A percentile compares a stretch with the other conserved stretches of the same genome.
Evolutionary conservation across 1,140 invertebrate species (phyloP).

Genomic region (Semibalanus balanoides): DNA sequence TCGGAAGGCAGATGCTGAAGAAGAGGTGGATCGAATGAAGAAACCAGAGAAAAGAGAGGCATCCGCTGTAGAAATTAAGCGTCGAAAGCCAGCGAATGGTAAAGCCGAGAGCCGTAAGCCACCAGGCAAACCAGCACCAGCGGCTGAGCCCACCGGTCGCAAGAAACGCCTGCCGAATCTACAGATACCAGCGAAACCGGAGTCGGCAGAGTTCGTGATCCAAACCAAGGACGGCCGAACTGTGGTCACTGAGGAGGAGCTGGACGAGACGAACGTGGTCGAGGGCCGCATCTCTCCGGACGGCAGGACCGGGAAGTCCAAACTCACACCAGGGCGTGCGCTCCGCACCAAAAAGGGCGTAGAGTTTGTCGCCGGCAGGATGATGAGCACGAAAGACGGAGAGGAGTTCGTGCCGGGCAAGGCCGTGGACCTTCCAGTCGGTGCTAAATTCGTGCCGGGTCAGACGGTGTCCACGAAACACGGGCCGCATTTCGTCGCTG

Average conservation of each 20-base stretch:
- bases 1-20: background rate
- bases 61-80: too few species aligned
- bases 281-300: background rate
- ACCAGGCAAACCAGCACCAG: too few species aligned
- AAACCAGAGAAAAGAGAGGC: too few species aligned
- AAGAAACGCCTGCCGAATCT: background rate
- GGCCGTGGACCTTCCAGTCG: background rate
- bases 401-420: background rate
- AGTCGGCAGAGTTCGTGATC: background rate
- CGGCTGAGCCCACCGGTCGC: too few species aligned
- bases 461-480: background rate
- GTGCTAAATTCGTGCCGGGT: background rate
- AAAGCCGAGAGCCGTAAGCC: too few species aligned
- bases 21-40: background rate
- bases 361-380: background rate
- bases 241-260: background rate
- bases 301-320: background rate
- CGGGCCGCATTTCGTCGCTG: background rate
- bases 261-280: background rate
- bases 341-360: background rate
- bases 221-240: background rate
- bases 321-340: background rate
- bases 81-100: too few species aligned
- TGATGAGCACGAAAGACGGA: background rate
- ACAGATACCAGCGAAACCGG: background rate